Conservation (phyloP, 2,113 vertebrate genomes). For the Phoxinus phoxinus region DNA sequence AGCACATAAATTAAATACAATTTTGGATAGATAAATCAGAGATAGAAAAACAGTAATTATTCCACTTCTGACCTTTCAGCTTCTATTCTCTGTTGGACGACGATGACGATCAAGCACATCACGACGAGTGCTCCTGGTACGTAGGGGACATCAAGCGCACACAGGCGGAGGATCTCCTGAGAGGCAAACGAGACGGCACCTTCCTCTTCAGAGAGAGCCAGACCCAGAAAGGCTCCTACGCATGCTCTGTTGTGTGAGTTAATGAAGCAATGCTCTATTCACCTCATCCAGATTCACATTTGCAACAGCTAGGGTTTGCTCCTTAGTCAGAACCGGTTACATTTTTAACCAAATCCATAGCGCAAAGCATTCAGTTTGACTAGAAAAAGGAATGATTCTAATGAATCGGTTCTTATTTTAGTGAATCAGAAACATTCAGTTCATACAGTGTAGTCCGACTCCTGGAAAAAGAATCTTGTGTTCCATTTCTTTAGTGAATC, state of each 20-base stretch:
- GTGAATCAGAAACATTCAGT: not conserved
- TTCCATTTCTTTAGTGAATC: not conserved
- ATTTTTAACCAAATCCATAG: not conserved
- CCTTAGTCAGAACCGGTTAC: not conserved
- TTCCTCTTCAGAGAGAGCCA: conserved; percentile 98
- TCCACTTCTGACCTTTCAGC: conserved; percentile 69
- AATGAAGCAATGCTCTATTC: not conserved
- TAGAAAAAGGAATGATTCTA: not conserved
- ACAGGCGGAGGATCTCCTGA: conserved; percentile 90
- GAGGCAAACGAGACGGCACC: conserved; percentile 93
- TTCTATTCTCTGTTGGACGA: conserved; percentile 97
- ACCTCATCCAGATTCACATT: not conserved
- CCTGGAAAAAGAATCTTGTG: not conserved
- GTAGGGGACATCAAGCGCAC: conserved; percentile 93
- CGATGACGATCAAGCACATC: conserved; percentile 95
- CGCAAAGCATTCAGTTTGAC: not conserved
- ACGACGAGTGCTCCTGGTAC: conserved; percentile 93
- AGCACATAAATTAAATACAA: not conserved
- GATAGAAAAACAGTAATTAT: not conserved
- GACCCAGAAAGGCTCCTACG: conserved; percentile 88
- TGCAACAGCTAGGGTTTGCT: not conserved
- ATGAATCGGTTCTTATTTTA: not conserved
- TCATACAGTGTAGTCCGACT: not conserved
- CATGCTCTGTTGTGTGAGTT: conserved; percentile 98
- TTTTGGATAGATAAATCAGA: not conserved